phyloP scores from a whole-genome alignment of 2,888 invertebrate species.

The Terebella lapidaria region DNA sequence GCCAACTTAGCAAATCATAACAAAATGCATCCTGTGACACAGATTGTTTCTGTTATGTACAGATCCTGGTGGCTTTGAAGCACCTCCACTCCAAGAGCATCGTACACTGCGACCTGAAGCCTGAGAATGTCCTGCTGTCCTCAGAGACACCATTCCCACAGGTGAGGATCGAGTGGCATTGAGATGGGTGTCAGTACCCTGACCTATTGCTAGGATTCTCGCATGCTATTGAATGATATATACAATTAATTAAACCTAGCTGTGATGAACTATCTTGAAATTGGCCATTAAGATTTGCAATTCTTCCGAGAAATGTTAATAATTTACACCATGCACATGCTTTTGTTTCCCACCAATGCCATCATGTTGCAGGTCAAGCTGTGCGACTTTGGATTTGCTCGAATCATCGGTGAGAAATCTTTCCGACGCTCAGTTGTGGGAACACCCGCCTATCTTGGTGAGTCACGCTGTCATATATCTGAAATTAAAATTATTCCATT shows the following conservation, averaged over 20 bases:
- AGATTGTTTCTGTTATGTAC: too few species aligned
- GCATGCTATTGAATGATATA: too few species aligned
- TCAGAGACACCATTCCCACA: constrained; percentile 90
- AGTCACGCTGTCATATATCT: constrained; percentile 23
- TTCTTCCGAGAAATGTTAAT: too few species aligned
- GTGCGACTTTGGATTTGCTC: constrained; percentile 98
- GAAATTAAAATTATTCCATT: background rate
- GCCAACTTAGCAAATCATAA: too few species aligned
- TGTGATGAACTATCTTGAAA: too few species aligned
- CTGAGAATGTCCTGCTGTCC: constrained; percentile 94
- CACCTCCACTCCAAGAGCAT: constrained; percentile 97
- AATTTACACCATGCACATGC: too few species aligned
- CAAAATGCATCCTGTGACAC: too few species aligned
- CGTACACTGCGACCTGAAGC: constrained; percentile 80
- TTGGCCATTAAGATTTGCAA: too few species aligned
- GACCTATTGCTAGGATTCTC: too few species aligned
- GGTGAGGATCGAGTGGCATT: constrained; percentile 62
- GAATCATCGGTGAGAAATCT: constrained; percentile 98
- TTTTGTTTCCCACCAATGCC: too few species aligned
- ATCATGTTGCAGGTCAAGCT: constrained; percentile 71
- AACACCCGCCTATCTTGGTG: constrained; percentile 95
- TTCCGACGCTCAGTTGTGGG: constrained; percentile 96
- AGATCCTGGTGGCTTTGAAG: constrained; percentile 91
- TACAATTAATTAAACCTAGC: too few species aligned
- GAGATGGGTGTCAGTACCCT: too few species aligned